Base-by-base conservation (phyloP, 37 sponge, comb jelly and placozoan species). In the Chondrilla cf. caribensis region DNA sequence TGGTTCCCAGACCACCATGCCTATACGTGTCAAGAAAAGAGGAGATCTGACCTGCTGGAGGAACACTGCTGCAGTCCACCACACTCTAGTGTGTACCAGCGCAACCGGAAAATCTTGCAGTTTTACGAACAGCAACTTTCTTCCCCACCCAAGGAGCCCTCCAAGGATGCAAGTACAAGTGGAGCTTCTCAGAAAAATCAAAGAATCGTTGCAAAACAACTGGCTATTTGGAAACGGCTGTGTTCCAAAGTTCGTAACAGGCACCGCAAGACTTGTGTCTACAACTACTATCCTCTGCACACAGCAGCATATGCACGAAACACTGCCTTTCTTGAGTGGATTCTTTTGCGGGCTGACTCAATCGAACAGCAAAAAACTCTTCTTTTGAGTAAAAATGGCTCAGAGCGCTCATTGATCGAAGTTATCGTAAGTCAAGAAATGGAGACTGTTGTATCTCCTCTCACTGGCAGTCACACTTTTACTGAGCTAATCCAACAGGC, bases 251-350 rank as follows among this genome's bases (percentile, higher is more conserved):
- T 17, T 3, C 35, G 29, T 8, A 28, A 67, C 7, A 67, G 35
- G 68, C 32, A 8, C 35, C 68, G 68, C 2, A 33, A 28, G 32
- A 28, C 33, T 17, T 28, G 4, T 26, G 32, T 3, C 3, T 26
- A 67, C 35, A 29, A 6, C 11, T 67, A 19, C 22, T 62, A 33
- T 29, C 68, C 68, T 33, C 76, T 73, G 2, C 76, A 73, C 47
- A 73, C 8, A 73, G 76, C 76, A 25, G 76, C 44, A 11, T n/a
- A 43, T 73, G 76, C 76, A 43, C 3, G 76, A 19, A 73, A 73
- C 24, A 38, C 25, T n/a, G 43, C 19, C 2, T 73, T 73, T 40
- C 44, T 73, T 2, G 24, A 17, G 43, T 73, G 76, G 76, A 37
- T 73, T 0, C 6, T 73, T 15, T 9, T 19, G 15, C 41, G 36